phyloP scores from a whole-genome alignment of 2,797 vertebrate species.

The Poecilia gillii region DNA sequence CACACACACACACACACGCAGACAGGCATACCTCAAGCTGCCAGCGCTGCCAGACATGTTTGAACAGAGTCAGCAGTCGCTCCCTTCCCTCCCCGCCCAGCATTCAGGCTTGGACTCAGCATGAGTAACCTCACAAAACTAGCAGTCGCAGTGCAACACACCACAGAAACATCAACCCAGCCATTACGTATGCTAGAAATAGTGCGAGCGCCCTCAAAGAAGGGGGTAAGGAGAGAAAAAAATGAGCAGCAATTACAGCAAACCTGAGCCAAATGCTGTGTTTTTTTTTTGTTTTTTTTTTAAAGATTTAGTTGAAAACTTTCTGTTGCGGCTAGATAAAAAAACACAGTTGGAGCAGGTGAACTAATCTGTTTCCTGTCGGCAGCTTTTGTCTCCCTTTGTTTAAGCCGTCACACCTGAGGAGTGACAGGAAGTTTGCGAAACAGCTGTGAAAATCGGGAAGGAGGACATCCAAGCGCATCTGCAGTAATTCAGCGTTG shows the following conservation, averaged over 20 bases:
- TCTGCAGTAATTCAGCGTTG: background rate
- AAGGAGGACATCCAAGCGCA: background rate
- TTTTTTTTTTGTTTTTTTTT: background rate
- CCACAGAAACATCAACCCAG: conserved; percentile 52
- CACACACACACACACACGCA: conserved; percentile 24
- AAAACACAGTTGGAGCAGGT: conserved; percentile 23
- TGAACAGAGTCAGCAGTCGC: conserved; percentile 71
- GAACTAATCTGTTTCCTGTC: conserved; percentile 35
- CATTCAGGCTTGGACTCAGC: conserved; percentile 61
- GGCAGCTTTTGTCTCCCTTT: conserved; percentile 29
- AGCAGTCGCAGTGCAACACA: conserved; percentile 59
- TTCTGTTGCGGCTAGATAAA: conserved; percentile 27
- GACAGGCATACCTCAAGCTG: conserved; percentile 56
- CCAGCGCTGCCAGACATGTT: conserved; percentile 73
- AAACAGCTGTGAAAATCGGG: background rate
- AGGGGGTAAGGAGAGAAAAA: conserved; percentile 44
- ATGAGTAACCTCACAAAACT: conserved; percentile 67
- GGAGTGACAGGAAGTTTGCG: conserved; percentile 17
- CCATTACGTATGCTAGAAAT: conserved; percentile 70
- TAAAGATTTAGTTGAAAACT: background rate
- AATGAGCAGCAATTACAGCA: conserved; percentile 60
- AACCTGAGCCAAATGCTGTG: conserved; percentile 41
- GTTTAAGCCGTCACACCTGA: conserved; percentile 43
- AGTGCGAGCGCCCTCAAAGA: conserved; percentile 54
- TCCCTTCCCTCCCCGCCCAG: conserved; percentile 66